phyloP scores from a whole-genome alignment of 2,113 vertebrate genomes.

The Myiozetetes cayanensis region DNA sequence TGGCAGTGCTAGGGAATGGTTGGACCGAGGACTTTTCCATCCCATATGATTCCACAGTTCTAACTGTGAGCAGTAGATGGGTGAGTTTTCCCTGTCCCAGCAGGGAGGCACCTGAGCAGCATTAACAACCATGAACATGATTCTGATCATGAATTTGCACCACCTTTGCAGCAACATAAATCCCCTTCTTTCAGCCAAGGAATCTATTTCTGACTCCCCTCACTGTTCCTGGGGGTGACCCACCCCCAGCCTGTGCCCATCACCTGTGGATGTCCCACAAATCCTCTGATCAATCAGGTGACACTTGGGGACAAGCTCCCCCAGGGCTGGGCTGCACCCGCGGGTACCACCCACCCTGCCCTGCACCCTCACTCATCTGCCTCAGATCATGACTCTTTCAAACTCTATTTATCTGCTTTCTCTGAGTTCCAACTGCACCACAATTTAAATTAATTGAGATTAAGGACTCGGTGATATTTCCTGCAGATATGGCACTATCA shows the following conservation, averaged over 20 bases:
- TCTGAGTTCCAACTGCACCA: neutral
- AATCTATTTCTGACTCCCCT: neutral
- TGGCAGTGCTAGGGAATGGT: neutral
- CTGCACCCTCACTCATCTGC: neutral
- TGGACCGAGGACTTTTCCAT: neutral
- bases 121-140: fast-evolving
- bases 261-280: fast-evolving
- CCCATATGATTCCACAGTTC: neutral
- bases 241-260: fast-evolving
- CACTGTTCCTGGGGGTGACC: fast-evolving
- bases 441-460: neutral
- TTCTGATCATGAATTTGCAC: too few relatives aligned
- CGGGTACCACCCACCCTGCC: neutral
- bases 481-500: neutral
- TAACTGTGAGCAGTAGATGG: neutral
- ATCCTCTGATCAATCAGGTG: neutral
- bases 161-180: neutral
- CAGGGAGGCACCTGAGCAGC: neutral
- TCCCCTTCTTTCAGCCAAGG: neutral
- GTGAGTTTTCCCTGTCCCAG: neutral
- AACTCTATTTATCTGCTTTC: neutral
- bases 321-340: fast-evolving
- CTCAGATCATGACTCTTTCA: neutral
- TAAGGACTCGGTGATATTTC: neutral
- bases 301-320: fast-evolving